These are phyloP conservation scores for Urosaurus nigricauda DNA, from an alignment of 2,797 vertebrate genomes.

Conservation along the genomic window DNA sequence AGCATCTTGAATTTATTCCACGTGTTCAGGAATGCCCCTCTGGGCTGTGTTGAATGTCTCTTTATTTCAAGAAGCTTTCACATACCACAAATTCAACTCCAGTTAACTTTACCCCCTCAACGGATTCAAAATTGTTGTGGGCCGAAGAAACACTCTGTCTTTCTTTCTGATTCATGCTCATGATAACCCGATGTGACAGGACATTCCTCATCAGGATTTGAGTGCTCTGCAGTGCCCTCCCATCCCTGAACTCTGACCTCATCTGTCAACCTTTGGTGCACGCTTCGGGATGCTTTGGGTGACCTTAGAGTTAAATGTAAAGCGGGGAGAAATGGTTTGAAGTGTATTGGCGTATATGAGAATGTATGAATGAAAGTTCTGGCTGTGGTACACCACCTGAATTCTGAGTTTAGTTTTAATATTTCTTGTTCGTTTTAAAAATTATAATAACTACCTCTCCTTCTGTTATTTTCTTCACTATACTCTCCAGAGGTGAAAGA, in stretches of 20 bases:
- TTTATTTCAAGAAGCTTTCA: background rate
- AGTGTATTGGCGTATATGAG: background rate
- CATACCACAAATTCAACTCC: conserved; percentile 8
- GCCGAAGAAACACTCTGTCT: background rate
- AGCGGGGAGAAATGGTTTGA: background rate
- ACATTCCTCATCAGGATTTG: conserved; percentile 29
- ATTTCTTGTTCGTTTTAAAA: background rate
- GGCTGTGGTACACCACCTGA: background rate
- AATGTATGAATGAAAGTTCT: background rate
- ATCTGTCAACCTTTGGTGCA: background rate
- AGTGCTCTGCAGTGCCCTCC: background rate
- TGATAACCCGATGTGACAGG: conserved; percentile 30
- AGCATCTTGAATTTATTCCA: background rate
- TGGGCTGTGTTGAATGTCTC: background rate
- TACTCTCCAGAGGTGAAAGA: background rate
- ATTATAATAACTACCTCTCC: background rate
- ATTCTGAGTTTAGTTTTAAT: background rate
- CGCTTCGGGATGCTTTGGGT: conserved; percentile 29
- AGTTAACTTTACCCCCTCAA: conserved; percentile 9
- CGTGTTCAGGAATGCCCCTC: background rate
- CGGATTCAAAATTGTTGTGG: conserved; percentile 7
- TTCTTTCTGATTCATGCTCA: conserved; percentile 25
- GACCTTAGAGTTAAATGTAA: conserved; percentile 29
- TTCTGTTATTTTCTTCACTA: background rate
- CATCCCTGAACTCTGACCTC: conserved; percentile 16